Percentiles rank a stretch among this genome's conserved stretches.
These are phyloP conservation scores for Scaptodrosophila latifasciaeformis DNA, from an alignment of 2,888 invertebrate genomes.

Conservation along the genomic window DNA sequence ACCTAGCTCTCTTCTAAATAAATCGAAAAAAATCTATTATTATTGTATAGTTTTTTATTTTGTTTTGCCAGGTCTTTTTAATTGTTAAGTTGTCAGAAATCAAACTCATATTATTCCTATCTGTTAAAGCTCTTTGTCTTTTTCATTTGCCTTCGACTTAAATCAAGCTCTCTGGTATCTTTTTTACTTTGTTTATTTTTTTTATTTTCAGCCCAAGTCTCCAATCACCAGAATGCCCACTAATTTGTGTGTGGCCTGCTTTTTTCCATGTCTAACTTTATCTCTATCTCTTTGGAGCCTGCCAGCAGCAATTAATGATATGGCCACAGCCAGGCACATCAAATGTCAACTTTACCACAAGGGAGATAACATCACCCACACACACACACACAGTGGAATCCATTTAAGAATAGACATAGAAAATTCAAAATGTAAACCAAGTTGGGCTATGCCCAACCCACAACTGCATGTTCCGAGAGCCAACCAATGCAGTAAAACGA, in stretches of 20 bases:
- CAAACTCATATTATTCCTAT: too few relatives aligned
- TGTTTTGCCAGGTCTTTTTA: too few relatives aligned
- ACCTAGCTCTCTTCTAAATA: conserved; percentile 6
- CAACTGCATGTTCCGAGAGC: too few relatives aligned
- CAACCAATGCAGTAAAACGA: conserved; percentile 68
- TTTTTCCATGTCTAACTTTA: conserved; percentile 40
- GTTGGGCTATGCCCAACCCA: neutral
- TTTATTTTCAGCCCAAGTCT: neutral
- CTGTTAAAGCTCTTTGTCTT: too few relatives aligned
- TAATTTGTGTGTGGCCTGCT: conserved; percentile 51
- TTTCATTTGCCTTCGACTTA: too few relatives aligned
- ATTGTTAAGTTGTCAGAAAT: too few relatives aligned
- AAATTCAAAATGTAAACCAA: conserved; percentile 3
- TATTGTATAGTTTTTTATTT: too few relatives aligned
- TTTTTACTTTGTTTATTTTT: too few relatives aligned
- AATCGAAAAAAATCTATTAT: too few relatives aligned
- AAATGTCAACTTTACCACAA: conserved; percentile 54
- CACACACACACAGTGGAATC: conserved; percentile 8
- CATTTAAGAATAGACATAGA: too few relatives aligned
- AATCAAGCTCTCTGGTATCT: conserved; percentile 9
- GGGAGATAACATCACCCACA: too few relatives aligned
- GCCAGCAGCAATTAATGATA: conserved; percentile 65
- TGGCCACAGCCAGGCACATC: conserved; percentile 67
- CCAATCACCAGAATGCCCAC: conserved; percentile 16
- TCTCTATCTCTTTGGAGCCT: conserved; percentile 15